Base-by-base conservation (phyloP, 1,140 invertebrate species). In the Bombus cullumanus region DNA sequence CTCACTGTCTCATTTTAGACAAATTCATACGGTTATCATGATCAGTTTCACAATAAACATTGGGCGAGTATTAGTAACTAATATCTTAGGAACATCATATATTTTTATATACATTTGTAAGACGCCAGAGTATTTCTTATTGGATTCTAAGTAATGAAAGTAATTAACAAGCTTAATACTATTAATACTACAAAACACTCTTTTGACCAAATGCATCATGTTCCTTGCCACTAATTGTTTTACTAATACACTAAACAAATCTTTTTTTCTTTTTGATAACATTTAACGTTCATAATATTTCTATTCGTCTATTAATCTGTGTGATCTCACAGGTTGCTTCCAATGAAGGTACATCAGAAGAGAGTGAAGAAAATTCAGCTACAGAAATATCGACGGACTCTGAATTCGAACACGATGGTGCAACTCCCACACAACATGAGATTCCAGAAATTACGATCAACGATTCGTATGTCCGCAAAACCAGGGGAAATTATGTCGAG, bases 381-480 rank as follows among this genome's bases (percentile, higher is more conserved):
- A 98, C 98, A 2, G 98, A 98, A 96, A 98, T 98, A 85, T 98
- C 98, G 72, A 98, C 98, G 0, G 98, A 98, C 93, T 98, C 98
- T 9, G 98, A 98, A 94, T 98, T 98, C 91, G 98, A 98, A 78
- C 97, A 98, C 87, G 98, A 98, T 89, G 97, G 97, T 62, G 96
- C 96, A 12, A 97, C 96, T n/a, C 97, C 97, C 15, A 96, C 96
- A 0, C 96, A 95, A 80, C 96, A 96, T 37, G 96, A 97, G 90
- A 95, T 97, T 37, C 96, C 96, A 12, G 95, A 96, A 68, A 97
- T 97, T 86, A 95, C 96, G 13, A 96, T 97, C 77, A 97, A 97
- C 91, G 97, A 97, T 89, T 90, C 94, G 0, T 94, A 94, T 79
- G 94, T 96, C 4, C 94, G 95, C 3, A 96, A 96, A 86, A 95